These are phyloP conservation scores for Muscicapa adusta DNA, from an alignment of 2,113 vertebrate genomes.

Conservation along the genomic window DNA sequence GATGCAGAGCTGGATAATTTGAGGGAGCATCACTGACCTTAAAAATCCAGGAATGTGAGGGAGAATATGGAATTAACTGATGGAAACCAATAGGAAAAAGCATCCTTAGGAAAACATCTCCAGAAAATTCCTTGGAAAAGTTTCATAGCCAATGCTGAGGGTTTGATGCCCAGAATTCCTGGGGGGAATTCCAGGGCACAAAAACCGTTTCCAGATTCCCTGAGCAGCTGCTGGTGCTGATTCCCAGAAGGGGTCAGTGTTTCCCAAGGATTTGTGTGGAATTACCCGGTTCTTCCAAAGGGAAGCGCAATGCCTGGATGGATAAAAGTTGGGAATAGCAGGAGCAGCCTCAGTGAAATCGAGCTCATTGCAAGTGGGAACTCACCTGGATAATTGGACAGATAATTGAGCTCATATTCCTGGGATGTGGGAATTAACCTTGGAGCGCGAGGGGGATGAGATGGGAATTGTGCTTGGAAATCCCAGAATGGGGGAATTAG, in stretches of 20 bases:
- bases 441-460: neutral
- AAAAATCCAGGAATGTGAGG: neutral
- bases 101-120: neutral
- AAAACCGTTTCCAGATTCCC: neutral
- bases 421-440: neutral
- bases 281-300: neutral
- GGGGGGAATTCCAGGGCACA: neutral
- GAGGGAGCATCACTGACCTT: neutral
- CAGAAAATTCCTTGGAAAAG: neutral
- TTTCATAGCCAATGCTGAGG: neutral
- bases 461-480: neutral
- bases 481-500: neutral
- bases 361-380: neutral
- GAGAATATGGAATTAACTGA: neutral
- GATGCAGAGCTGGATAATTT: neutral
- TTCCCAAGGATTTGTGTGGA: slow-evolving; percentile 14
- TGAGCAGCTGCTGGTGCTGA: neutral
- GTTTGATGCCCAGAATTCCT: neutral
- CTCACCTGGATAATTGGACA: neutral
- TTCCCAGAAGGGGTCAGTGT: slow-evolving; percentile 56
- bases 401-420: neutral
- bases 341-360: neutral
- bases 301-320: neutral
- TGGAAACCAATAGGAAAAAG: neutral
- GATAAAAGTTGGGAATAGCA: neutral